Conservation (phyloP, 2,888 invertebrate species). For the Drosophila basisetae region DNA sequence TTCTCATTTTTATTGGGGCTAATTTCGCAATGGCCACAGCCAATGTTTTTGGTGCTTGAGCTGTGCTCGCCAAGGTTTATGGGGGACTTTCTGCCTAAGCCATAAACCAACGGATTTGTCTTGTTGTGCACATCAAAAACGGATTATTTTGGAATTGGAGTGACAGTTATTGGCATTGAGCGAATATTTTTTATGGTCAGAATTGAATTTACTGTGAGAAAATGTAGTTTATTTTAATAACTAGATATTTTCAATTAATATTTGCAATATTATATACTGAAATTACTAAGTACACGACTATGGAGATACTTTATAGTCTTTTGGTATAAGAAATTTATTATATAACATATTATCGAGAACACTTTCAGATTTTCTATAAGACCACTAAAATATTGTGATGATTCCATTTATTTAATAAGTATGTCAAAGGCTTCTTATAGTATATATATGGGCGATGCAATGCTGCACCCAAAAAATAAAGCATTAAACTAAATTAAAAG, state of each 20-base stretch:
- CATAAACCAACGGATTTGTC: slow-evolving; percentile 55
- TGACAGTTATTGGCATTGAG: slow-evolving; percentile 51
- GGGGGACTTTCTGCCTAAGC: slow-evolving; percentile 34
- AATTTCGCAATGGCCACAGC: slow-evolving; percentile 45
- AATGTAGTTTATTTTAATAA: not conserved
- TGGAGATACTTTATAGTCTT: not conserved
- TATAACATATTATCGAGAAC: not conserved
- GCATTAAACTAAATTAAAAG: slow-evolving; percentile 11
- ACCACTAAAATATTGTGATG: too few relatives aligned
- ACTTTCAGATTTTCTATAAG: too few relatives aligned
- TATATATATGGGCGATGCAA: slow-evolving; percentile 22
- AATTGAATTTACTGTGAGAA: slow-evolving; percentile 11
- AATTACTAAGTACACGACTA: not conserved
- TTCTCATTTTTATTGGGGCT: slow-evolving; percentile 46
- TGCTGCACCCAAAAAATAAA: slow-evolving; percentile 46
- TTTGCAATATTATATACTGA: not conserved
- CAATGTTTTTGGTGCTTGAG: slow-evolving; percentile 35
- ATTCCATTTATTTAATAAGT: slow-evolving; percentile 15
- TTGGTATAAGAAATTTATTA: not conserved
- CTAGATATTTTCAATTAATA: not conserved
- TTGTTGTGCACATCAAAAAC: slow-evolving; percentile 52
- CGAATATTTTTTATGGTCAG: slow-evolving; percentile 12
- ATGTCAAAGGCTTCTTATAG: slow-evolving; percentile 21
- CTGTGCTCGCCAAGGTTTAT: slow-evolving; percentile 51
- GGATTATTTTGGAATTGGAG: slow-evolving; percentile 35